Conservation (phyloP, 2,888 invertebrate species). For the Silvanus unidentatus region DNA sequence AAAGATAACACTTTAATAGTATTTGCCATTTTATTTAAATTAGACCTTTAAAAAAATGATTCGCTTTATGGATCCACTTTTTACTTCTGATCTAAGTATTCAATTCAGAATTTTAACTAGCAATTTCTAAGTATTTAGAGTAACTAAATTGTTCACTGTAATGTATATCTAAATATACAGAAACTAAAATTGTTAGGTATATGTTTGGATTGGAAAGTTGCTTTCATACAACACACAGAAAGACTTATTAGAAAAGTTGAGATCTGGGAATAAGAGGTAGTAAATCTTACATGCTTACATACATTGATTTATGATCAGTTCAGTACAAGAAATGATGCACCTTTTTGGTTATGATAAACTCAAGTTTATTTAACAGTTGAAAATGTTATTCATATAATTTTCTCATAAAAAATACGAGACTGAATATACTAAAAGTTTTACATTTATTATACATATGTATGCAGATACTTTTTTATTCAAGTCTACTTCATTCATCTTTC, state of each 20-base stretch:
- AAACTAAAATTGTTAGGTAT: no score
- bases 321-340: slow-evolving; percentile 18
- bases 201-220: slow-evolving; percentile 4
- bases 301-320: slow-evolving; percentile 21
- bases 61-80: no score
- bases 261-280: slow-evolving; percentile 16
- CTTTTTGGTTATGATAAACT: slow-evolving; percentile 17
- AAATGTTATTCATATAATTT: slow-evolving; percentile 1
- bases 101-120: no score
- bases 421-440: no score
- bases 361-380: slow-evolving; percentile 6
- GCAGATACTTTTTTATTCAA: slow-evolving; percentile 8
- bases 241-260: slow-evolving; percentile 22
- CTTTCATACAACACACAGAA: slow-evolving; percentile 13
- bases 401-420: not conserved
- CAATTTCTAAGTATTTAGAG: no score
- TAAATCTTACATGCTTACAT: slow-evolving; percentile 17
- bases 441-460: not conserved
- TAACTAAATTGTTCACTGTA: no score
- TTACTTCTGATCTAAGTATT: no score
- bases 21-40: no score
- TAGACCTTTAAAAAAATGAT: no score
- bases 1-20: no score
- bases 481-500: not conserved
- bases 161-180: no score